phyloP scores from a whole-genome alignment of 2,888 invertebrate species.

The Drosophila austrosaltans region DNA sequence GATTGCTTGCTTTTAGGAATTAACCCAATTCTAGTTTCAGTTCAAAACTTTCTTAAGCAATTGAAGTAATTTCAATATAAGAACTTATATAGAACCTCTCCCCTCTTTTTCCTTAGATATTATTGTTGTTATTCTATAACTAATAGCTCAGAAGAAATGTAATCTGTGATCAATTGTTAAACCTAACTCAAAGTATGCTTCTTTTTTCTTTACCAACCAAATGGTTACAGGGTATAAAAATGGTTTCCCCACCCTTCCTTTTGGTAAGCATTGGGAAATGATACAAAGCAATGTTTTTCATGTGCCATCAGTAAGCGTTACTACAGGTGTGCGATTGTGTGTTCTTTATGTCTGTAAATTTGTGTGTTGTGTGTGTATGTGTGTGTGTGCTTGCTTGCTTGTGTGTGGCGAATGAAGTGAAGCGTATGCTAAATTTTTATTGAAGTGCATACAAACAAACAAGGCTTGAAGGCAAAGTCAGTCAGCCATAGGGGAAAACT shows the following conservation, averaged over 20 bases:
- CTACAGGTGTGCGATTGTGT: conserved; percentile 14
- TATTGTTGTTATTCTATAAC: too few species aligned
- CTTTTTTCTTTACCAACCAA: neutral
- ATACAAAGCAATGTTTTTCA: conserved; percentile 69
- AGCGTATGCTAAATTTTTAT: conserved; percentile 75
- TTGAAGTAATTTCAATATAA: too few species aligned
- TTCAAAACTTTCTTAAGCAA: too few species aligned
- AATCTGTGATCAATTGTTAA: too few species aligned
- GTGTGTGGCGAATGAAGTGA: conserved; percentile 69
- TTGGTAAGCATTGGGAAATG: conserved; percentile 47
- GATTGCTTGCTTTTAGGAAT: too few species aligned
- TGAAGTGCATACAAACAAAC: conserved; percentile 74
- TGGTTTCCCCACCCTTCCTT: conserved; percentile 3
- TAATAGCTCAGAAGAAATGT: too few species aligned
- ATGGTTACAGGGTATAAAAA: conserved; percentile 6
- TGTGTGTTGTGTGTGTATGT: conserved; percentile 11
- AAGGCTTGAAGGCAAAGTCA: conserved; percentile 50
- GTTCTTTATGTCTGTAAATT: neutral
- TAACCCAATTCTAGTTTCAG: too few species aligned
- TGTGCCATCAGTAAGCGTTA: conserved; percentile 59
- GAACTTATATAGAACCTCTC: too few species aligned
- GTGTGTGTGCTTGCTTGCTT: conserved; percentile 20
- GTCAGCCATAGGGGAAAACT: conserved; percentile 43
- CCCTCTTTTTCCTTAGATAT: too few species aligned
- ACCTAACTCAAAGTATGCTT: too few species aligned